Percentiles rank a stretch among this genome's conserved stretches.
Evolutionary conservation across 2,113 vertebrate species (phyloP).

Genomic region (Puntigrus tetrazona): DNA sequence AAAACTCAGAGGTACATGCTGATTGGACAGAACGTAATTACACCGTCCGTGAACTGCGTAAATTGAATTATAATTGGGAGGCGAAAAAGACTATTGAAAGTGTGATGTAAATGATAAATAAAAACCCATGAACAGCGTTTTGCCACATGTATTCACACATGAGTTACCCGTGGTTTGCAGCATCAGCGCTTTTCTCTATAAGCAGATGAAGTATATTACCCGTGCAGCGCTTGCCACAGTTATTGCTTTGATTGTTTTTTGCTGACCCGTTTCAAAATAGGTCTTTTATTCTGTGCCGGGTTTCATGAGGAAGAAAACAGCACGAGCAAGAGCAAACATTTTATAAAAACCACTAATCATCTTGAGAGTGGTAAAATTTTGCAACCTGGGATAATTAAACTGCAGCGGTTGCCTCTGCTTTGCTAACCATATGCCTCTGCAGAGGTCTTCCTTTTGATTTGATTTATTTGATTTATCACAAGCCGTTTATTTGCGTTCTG

Average conservation of each 20-base stretch:
- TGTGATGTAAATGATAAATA: conserved; percentile 29
- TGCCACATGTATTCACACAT: conserved; percentile 25
- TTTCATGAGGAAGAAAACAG: conserved; percentile 22
- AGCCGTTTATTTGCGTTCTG: background rate
- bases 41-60: background rate
- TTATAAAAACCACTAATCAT: conserved; percentile 43
- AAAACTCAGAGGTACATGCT: conserved; percentile 86
- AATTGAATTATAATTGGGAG: background rate
- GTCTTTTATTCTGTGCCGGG: conserved; percentile 2
- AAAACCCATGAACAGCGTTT: conserved; percentile 7
- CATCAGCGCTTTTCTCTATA: conserved; percentile 9
- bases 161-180: background rate
- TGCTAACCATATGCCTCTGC: conserved; percentile 22
- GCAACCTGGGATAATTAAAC: conserved; percentile 32
- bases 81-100: background rate
- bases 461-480: conserved; percentile 21
- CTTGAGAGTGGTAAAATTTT: conserved; percentile 16
- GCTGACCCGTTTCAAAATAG: conserved; percentile 17
- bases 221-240: conserved; percentile 5
- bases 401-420: conserved; percentile 11
- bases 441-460: conserved; percentile 13
- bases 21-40: background rate
- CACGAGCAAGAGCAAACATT: conserved; percentile 1
- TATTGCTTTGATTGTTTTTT: conserved; percentile 45
- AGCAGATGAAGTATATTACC: conserved; percentile 27